Evolutionary conservation across 2,888 invertebrate species (phyloP).

Genomic region (Plagiodera versicolora): DNA sequence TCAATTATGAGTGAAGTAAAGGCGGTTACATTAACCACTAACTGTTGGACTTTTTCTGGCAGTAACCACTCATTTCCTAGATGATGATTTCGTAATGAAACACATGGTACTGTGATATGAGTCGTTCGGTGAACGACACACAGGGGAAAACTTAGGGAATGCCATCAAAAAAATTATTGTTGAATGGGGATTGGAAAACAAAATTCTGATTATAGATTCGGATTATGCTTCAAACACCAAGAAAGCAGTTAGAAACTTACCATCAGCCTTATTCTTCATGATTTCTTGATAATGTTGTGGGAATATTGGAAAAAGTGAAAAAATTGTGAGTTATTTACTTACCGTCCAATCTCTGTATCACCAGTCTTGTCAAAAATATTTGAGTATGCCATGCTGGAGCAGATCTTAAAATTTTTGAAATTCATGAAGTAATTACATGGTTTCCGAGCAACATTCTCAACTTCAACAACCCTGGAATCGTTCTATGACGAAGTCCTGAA

Average conservation of each 20-base stretch:
- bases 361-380: constrained; percentile 39
- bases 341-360: no score
- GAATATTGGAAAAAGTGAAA: constrained; percentile 28
- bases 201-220: constrained; percentile 39
- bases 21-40: background rate
- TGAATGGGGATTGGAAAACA: constrained; percentile 38
- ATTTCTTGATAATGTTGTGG: constrained; percentile 22
- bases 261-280: constrained; percentile 36
- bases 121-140: constrained; percentile 34
- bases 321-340: constrained; percentile 35
- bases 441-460: no score
- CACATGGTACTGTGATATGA: constrained; percentile 33
- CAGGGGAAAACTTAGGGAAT: constrained; percentile 36
- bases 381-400: no score
- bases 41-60: constrained; percentile 21
- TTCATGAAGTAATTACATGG: no score
- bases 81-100: constrained; percentile 36
- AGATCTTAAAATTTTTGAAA: no score
- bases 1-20: constrained; percentile 17
- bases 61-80: constrained; percentile 39
- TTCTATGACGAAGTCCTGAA: no score
- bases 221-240: constrained; percentile 42
- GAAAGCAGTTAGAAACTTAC: constrained; percentile 34
- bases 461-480: no score
- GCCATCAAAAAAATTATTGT: constrained; percentile 31